Evolutionary conservation across 1,140 invertebrate species (phyloP), one percentile per base, ranked within the genome.

Genomic region (Psix sp.): DNA sequence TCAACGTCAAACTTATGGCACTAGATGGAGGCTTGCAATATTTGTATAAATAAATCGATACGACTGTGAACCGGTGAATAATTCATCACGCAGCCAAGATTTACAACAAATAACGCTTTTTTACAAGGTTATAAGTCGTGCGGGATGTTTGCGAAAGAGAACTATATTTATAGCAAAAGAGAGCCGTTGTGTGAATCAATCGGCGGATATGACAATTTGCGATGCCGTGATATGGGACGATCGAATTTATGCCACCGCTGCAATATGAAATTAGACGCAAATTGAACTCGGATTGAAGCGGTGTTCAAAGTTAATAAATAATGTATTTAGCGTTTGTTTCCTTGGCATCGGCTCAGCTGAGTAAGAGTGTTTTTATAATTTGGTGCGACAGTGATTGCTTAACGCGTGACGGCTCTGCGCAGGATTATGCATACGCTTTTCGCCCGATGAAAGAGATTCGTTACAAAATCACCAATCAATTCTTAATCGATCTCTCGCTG

Each of bases 31-130:
- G 26, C 35, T 11, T 57, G 49, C 46, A 62, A 60, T 54, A 62
- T 71, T 40, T 57, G 43, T 52, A 59, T 59, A 68, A 68, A 68
- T 59, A 68, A 68, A 68, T 68, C 52, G 43, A 39, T 42, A 59
- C 29, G 20, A 40, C 21, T 24, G 15, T 6, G 29, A 20, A 29
- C 59, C 51, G 38, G 51, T 68, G 59, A 57, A 68, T 59, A 66
- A 59, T 57, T 57, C 63, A 68, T 51, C 63, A 39, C 21, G 29
- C 11, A 26, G 29, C 38, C 42, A 38, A 68, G 52, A 68, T 57
- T 68, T 57, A 59, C 54, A 52, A 68, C 38, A 57, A 57, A 68
- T 60, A 60, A 36, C 39, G 39, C 33, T 60, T 59, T 60, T 68
- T 17, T 39, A 60, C 65, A 60, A 62, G 56, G 57, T 54, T 45